These are phyloP conservation scores for Stratiomys singularior DNA, from an alignment of 2,888 invertebrate genomes.

Conservation along the genomic window DNA sequence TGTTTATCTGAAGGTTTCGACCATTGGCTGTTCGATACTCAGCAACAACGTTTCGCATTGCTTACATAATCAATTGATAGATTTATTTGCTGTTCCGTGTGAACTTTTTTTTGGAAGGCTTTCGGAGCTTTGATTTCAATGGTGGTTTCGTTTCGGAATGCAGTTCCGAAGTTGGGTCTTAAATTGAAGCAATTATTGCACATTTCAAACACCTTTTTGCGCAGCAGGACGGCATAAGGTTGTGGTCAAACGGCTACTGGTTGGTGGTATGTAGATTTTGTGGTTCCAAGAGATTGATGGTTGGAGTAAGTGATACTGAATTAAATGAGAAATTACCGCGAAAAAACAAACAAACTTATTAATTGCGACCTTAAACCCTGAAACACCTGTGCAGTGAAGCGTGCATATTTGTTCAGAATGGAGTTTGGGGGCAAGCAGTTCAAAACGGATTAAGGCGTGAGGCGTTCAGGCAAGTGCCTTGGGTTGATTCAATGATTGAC, in stretches of 20 bases:
- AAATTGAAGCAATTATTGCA: not conserved
- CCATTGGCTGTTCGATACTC: not conserved
- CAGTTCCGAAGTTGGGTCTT: not conserved
- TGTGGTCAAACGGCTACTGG: not conserved
- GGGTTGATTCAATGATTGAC: too few relatives aligned
- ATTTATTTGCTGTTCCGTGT: not conserved
- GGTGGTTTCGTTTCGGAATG: not conserved
- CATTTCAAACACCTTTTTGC: not conserved
- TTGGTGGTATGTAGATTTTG: not conserved
- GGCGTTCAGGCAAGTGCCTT: too few relatives aligned
- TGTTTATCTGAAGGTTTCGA: slow-evolving; percentile 7
- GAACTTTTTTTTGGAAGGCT: not conserved
- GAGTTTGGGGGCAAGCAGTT: too few relatives aligned
- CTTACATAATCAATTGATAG: not conserved
- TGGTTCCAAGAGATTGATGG: not conserved
- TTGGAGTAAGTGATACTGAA: not conserved
- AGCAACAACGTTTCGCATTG: not conserved
- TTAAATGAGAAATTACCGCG: not conserved
- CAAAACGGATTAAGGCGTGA: too few relatives aligned
- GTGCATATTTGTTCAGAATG: too few relatives aligned
- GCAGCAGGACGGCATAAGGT: not conserved
- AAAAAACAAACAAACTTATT: not conserved
- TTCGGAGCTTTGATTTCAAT: not conserved
- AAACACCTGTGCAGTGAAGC: too few relatives aligned
- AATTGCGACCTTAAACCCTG: too few relatives aligned